A percentile compares a stretch with the other conserved stretches of the same genome.
These are phyloP conservation scores for Cladopsammia gracilis DNA, from an alignment of 64 coral and sea anemone species.

Conservation along the genomic window DNA sequence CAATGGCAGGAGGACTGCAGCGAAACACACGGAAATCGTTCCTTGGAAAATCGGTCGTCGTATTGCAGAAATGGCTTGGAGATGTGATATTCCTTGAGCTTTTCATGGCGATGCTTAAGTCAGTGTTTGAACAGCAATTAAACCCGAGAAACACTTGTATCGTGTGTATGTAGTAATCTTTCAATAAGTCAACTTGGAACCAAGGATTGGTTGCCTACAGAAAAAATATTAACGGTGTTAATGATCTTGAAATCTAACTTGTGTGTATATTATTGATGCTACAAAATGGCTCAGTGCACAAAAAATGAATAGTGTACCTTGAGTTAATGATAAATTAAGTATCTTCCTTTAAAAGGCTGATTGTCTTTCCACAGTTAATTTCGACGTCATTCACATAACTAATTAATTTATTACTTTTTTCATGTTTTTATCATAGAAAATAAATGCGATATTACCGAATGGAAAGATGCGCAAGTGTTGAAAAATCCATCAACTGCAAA, in stretches of 20 bases:
- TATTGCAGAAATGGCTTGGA: not conserved
- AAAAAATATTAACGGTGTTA: not conserved
- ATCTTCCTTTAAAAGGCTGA: too few species aligned
- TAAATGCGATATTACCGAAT: not conserved
- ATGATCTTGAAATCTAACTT: too few species aligned
- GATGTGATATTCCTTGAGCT: not conserved
- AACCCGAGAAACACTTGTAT: conserved; percentile 2
- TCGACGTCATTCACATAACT: too few species aligned
- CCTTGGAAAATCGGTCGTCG: not conserved
- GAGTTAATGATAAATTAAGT: too few species aligned
- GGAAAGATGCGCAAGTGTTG: not conserved
- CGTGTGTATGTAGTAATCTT: not conserved
- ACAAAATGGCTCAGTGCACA: too few species aligned
- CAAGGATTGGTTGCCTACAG: not conserved
- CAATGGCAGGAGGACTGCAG: conserved; percentile 7
- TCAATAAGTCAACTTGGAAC: not conserved
- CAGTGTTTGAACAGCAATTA: not conserved
- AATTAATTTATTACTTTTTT: too few species aligned
- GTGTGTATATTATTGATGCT: too few species aligned
- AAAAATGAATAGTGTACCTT: too few species aligned
- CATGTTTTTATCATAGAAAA: not conserved
- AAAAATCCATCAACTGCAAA: conserved; percentile 8
- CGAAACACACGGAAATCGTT: conserved; percentile 1
- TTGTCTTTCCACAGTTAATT: too few species aligned
- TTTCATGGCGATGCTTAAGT: not conserved